phyloP scores from a whole-genome alignment of 2,888 invertebrate genomes.

The Amblyjoppa proteus region DNA sequence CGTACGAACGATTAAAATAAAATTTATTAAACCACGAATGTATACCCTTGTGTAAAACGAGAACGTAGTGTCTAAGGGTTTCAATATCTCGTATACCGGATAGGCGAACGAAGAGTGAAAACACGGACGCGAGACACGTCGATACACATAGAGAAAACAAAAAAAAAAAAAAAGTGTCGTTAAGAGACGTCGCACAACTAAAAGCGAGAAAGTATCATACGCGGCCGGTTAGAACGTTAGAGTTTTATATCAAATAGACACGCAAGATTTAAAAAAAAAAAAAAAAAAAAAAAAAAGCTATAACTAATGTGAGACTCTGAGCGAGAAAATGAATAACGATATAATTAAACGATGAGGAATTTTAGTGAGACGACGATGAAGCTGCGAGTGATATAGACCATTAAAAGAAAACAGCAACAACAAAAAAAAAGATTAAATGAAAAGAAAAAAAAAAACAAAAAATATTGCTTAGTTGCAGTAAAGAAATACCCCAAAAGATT shows the following conservation, averaged over 20 bases:
- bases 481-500: slow-evolving; percentile 36
- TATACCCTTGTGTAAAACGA: slow-evolving; percentile 46
- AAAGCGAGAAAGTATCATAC: slow-evolving; percentile 60
- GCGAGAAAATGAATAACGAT: slow-evolving; percentile 28
- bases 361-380: slow-evolving; percentile 28
- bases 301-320: slow-evolving; percentile 37
- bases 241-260: slow-evolving; percentile 68
- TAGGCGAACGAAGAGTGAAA: slow-evolving; percentile 29
- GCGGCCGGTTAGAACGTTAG: slow-evolving; percentile 59
- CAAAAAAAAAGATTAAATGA: slow-evolving; percentile 14
- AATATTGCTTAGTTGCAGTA: slow-evolving; percentile 43
- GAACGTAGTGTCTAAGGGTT: slow-evolving; percentile 62
- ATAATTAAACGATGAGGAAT: slow-evolving; percentile 23
- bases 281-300: slow-evolving; percentile 17
- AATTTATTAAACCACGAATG: slow-evolving; percentile 29
- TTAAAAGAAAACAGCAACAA: slow-evolving; percentile 7
- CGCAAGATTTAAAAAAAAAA: slow-evolving; percentile 25
- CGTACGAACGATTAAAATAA: slow-evolving; percentile 40
- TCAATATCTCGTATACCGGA: slow-evolving; percentile 50
- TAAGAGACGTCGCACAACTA: slow-evolving; percentile 24
- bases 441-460: slow-evolving; percentile 25
- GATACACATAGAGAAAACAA: background rate
- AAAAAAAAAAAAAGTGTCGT: slow-evolving; percentile 2
- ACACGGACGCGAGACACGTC: slow-evolving; percentile 1
- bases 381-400: slow-evolving; percentile 45